A percentile compares a stretch with the other conserved stretches of the same genome.
Evolutionary conservation across 2,797 vertebrate genomes (phyloP).

Genomic region (Melopsittacus undulatus): DNA sequence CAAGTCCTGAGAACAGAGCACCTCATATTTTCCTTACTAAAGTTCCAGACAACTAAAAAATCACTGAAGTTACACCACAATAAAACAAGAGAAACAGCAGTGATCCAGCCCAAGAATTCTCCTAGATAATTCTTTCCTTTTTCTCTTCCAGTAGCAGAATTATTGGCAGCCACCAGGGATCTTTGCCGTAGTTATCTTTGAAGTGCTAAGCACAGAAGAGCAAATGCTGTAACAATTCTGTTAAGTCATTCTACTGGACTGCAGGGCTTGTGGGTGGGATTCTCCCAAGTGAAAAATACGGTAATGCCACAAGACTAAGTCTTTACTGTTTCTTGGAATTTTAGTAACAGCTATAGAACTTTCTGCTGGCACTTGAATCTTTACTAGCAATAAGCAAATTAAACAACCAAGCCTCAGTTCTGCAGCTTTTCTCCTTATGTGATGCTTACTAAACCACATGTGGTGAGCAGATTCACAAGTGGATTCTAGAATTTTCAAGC

Average conservation of each 20-base stretch:
- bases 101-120: background rate
- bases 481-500: conserved; percentile 7
- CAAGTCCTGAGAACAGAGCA: background rate
- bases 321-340: conserved; percentile 46
- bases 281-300: conserved; percentile 43
- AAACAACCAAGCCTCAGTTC: background rate
- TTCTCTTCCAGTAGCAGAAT: conserved; percentile 41
- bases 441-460: conserved; percentile 16
- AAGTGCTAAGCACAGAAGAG: background rate
- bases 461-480: background rate
- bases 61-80: background rate
- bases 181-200: background rate
- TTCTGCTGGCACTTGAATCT: background rate
- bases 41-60: background rate
- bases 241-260: conserved; percentile 45
- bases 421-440: background rate
- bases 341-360: conserved; percentile 36
- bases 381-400: background rate
- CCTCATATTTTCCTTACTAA: background rate
- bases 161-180: conserved; percentile 7
- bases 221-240: background rate
- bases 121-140: background rate
- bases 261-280: conserved; percentile 31
- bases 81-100: background rate
- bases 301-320: background rate